Evolutionary conservation across 2,113 vertebrate genomes (phyloP).

Genomic region (Ptilonorhynchus violaceus): DNA sequence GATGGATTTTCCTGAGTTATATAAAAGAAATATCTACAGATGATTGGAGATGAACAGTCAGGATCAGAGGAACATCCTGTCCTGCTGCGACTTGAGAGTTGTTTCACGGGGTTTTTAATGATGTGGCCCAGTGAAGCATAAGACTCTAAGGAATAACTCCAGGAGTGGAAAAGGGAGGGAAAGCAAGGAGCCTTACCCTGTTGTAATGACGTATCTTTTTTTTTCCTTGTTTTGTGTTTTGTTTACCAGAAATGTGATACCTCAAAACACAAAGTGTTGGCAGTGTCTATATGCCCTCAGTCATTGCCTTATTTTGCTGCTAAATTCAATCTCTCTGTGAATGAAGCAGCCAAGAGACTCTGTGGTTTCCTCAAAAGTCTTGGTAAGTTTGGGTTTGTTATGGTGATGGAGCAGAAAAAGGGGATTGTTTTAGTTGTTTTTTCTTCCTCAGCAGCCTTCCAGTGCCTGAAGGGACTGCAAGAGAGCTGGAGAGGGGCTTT

Average conservation of each 20-base stretch:
- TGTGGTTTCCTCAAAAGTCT: conserved; percentile 91
- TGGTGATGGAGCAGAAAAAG: not conserved
- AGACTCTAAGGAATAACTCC: not conserved
- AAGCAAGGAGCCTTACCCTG: not conserved
- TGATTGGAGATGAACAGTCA: not conserved
- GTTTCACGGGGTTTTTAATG: not conserved
- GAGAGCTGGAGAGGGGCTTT: not conserved
- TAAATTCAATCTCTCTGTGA: conserved; percentile 84
- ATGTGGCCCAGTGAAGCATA: not conserved
- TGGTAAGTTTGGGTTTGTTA: conserved; percentile 73
- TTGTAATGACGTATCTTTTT: not conserved
- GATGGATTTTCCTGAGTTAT: not conserved
- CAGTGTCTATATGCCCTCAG: conserved; percentile 79
- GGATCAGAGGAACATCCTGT: not conserved
- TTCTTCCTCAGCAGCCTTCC: not conserved
- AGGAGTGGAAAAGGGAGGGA: not conserved
- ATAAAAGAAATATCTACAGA: not conserved
- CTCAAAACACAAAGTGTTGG: conserved; percentile 81
- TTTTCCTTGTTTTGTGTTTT: not conserved
- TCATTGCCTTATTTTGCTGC: conserved; percentile 90
- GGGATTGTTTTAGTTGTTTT: not conserved
- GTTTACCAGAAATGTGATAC: conserved; percentile 76
- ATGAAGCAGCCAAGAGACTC: conserved; percentile 85
- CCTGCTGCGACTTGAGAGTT: not conserved
- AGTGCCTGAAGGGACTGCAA: not conserved